Base-by-base conservation (phyloP, 2,888 invertebrate genomes). In the Anorthoa munda region DNA sequence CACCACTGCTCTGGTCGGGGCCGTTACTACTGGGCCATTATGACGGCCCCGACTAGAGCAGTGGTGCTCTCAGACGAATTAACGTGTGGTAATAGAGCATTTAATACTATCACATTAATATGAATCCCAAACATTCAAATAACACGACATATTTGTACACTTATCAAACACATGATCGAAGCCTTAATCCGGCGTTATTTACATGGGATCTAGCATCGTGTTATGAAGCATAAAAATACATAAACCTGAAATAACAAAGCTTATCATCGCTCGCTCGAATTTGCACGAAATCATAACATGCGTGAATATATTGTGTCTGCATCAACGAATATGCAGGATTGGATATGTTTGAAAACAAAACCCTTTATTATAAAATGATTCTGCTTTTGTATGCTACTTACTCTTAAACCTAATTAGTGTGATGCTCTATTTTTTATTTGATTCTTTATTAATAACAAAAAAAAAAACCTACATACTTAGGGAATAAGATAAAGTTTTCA, bases 191-290 rank as follows among this genome's bases (percentile, higher is more conserved):
- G 3, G 7, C 9, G 48, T 65, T 61, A 79, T 66, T 75, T 56
- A 66, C 53, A 66, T 55, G 31, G 15, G 48, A 58, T 58, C 23
- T 65, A 51, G 13, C n/a, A 63, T 31, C 21, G 11, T 48, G 45
- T 75, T 63, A 53, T 68, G 68, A 56, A 68, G 55, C 55, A 79
- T 78, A 68, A 79, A 79, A 69, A 70, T 31, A 31, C 56, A 17
- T 69, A 58, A 68, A 53, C 55, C 68, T 75, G 70, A 74, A 66
- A 70, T 69, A 75, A 80, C 61, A 80, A 55, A 53, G 68, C 55
- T 51, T 78, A 78, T 65, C 63, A 78, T 65, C 63, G 63, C 39
- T 26, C 51, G 61, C 51, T 66, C 26, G 73, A 72, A 39, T 72
- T 78, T 66, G 31, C 46, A 48, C 60, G 18, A 59, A 64, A 64